Evolutionary conservation across 2,797 vertebrate species (phyloP).

Genomic region (Takifugu rubripes): DNA sequence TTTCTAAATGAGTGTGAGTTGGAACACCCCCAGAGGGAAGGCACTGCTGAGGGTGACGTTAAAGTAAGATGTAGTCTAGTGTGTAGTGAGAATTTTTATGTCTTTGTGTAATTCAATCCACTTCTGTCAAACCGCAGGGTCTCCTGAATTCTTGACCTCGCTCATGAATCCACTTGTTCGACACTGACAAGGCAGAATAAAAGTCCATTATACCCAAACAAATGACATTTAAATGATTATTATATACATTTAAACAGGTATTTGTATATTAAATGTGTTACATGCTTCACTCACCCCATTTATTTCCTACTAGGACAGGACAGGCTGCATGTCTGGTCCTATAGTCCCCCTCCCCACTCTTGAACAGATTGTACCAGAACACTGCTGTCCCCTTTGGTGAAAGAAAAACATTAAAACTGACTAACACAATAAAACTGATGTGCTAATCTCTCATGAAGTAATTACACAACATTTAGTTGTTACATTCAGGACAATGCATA

Average conservation of each 20-base stretch:
- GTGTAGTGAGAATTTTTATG: not conserved
- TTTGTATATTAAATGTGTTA: not conserved
- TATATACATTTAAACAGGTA: not conserved
- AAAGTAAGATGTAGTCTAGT: not conserved
- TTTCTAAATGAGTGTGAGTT: slow-evolving; percentile 1
- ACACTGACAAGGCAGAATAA: slow-evolving; percentile 79
- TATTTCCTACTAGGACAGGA: slow-evolving; percentile 94
- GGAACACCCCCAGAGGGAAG: slow-evolving; percentile 14
- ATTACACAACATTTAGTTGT: too few relatives aligned
- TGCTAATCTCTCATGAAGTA: too few relatives aligned
- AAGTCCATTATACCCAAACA: not conserved
- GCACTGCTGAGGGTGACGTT: slow-evolving; percentile 5
- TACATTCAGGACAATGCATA: too few relatives aligned
- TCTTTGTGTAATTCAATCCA: slow-evolving; percentile 69
- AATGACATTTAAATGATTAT: not conserved
- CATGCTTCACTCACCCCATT: slow-evolving; percentile 89
- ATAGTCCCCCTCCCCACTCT: slow-evolving; percentile 94
- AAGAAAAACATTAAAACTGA: not conserved
- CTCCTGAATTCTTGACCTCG: slow-evolving; percentile 97
- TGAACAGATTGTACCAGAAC: slow-evolving; percentile 97
- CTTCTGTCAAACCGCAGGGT: slow-evolving; percentile 92
- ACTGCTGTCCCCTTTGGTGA: slow-evolving; percentile 88
- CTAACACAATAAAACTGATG: too few relatives aligned
- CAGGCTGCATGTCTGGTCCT: slow-evolving; percentile 95
- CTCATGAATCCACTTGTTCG: slow-evolving; percentile 99